Evolutionary conservation across 1,140 invertebrate species (phyloP).

Genomic region (Bombyx mori): DNA sequence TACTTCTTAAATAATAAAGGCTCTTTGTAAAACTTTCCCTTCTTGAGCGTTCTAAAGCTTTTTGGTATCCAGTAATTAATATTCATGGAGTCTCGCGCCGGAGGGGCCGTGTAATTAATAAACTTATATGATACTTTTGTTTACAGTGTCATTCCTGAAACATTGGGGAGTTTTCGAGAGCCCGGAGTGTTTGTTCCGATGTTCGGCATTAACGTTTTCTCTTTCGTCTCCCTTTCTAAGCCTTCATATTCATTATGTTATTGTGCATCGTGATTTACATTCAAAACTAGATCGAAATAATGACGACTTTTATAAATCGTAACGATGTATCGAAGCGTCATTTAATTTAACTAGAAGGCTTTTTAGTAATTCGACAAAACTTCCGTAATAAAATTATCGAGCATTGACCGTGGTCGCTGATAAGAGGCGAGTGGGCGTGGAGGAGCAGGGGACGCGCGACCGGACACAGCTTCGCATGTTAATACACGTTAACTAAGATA

Average conservation of each 20-base stretch:
- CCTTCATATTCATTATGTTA: not conserved
- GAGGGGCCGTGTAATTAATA: conserved; percentile 68
- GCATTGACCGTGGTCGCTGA: conserved; percentile 53
- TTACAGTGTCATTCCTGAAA: conserved; percentile 62
- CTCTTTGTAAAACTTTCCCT: conserved; percentile 70
- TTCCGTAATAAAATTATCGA: conserved; percentile 69
- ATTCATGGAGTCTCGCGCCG: conserved; percentile 63
- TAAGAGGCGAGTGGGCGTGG: conserved; percentile 29
- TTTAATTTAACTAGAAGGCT: conserved; percentile 65
- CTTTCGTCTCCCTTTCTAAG: conserved; percentile 6
- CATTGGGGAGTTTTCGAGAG: conserved; percentile 28
- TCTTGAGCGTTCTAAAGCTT: conserved; percentile 66
- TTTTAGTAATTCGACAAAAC: conserved; percentile 66
- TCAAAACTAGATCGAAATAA: not conserved
- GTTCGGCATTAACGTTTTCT: conserved; percentile 8
- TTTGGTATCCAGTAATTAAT: conserved; percentile 68
- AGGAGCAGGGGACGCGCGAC: conserved; percentile 37
- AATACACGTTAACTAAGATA: conserved; percentile 58
- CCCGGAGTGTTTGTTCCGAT: conserved; percentile 20
- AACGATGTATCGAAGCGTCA: conserved; percentile 54
- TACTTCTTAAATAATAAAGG: conserved; percentile 70
- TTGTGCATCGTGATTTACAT: conserved; percentile 2
- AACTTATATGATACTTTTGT: conserved; percentile 72
- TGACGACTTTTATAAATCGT: conserved; percentile 32
- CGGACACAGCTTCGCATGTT: conserved; percentile 55